A percentile compares a stretch with the other conserved stretches of the same genome.
Conservation (phyloP, 2,797 vertebrate species). For the Taenioides sp. region DNA sequence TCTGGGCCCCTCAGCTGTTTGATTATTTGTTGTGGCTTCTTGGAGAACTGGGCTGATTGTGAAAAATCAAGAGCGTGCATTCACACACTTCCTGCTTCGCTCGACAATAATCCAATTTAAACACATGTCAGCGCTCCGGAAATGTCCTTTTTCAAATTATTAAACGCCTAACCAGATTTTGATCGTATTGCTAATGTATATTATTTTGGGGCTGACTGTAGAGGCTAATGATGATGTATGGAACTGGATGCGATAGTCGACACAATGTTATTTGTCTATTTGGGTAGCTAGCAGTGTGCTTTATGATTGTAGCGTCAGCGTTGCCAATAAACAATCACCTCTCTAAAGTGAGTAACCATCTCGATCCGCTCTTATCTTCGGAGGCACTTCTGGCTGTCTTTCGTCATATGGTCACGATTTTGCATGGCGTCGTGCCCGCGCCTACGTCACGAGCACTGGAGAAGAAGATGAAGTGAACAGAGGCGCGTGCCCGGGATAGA, state of each 20-base stretch:
- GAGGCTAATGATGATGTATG: not conserved
- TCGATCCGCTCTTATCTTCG: conserved; percentile 31
- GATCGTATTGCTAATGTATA: no score
- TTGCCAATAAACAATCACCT: not conserved
- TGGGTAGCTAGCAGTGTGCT: no score
- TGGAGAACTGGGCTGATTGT: not conserved
- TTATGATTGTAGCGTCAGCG: not conserved
- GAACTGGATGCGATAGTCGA: not conserved
- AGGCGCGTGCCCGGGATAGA: conserved; percentile 59
- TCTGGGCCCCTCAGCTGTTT: conserved; percentile 6
- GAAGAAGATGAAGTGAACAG: conserved; percentile 36
- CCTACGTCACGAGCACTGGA: conserved; percentile 63
- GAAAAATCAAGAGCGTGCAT: not conserved
- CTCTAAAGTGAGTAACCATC: conserved; percentile 9
- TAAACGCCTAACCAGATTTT: not conserved
- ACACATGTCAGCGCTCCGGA: not conserved
- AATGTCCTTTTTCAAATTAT: not conserved
- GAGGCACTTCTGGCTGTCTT: conserved; percentile 23
- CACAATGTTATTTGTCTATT: no score
- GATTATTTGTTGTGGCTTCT: conserved; percentile 42
- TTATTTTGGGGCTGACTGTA: not conserved
- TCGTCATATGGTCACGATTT: conserved; percentile 68
- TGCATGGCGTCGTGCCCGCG: conserved; percentile 50
- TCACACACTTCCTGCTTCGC: conserved; percentile 48
- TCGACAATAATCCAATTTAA: not conserved